phyloP scores from a whole-genome alignment of 37 sponge, comb jelly and placozoan genomes.

The Beroe forskalii region DNA sequence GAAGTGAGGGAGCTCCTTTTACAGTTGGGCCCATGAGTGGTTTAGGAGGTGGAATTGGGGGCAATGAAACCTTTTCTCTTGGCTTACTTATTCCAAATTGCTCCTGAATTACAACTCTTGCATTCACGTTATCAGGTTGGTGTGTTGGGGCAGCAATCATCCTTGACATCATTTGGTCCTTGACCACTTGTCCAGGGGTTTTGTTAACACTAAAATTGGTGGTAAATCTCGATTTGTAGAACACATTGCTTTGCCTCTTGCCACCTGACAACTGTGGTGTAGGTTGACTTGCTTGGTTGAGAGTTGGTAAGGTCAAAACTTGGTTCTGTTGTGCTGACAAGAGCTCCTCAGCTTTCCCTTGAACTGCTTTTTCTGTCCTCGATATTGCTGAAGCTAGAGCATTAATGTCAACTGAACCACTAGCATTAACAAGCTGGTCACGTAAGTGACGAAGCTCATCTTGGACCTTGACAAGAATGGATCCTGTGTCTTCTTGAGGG shows the following conservation, averaged over 20 bases:
- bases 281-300: not conserved
- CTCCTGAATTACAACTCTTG: constrained; percentile 54
- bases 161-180: constrained; percentile 25
- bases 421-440: constrained; percentile 42
- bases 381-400: constrained; percentile 69
- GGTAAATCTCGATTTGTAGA: constrained; percentile 2
- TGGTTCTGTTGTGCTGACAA: constrained; percentile 67
- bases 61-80: not conserved
- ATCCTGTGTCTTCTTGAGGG: constrained; percentile 68
- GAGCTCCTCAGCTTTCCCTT: constrained; percentile 71
- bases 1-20: constrained; percentile 49
- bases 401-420: constrained; percentile 63
- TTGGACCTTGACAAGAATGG: constrained; percentile 73
- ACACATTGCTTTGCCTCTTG: not conserved
- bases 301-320: constrained; percentile 73
- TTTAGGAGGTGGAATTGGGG: constrained; percentile 25
- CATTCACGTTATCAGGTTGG: constrained; percentile 59
- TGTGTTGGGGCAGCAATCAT: constrained; percentile 61
- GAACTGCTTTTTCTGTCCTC: constrained; percentile 75
- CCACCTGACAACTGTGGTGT: not conserved
- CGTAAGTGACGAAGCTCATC: constrained; percentile 75
- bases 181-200: constrained; percentile 52
- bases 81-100: constrained; percentile 65
- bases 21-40: constrained; percentile 66
- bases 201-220: constrained; percentile 13